These are phyloP conservation scores for Sus scrofa DNA, from an alignment of 2,113 vertebrate genomes.

Conservation along the genomic window T2T-Sscrofa CM000826.6:152689001-152689500, in stretches of 20 bases:
- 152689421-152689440: neutral
- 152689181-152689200: constrained; percentile 61
- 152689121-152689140: constrained; percentile 80
- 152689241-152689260: constrained; percentile 82
- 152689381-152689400: constrained; percentile 20
- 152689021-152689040: constrained; percentile 35
- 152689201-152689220: constrained; percentile 82
- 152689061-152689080: constrained; percentile 72
- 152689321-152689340: constrained; percentile 53
- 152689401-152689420: constrained; percentile 41
- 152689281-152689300: constrained; percentile 51
- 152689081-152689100: constrained; percentile 74
- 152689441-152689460: neutral
- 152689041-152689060: constrained; percentile 77
- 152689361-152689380: constrained; percentile 33
- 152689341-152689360: constrained; percentile 45
- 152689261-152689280: constrained; percentile 81
- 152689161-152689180: constrained; percentile 60
- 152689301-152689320: constrained; percentile 43
- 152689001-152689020: neutral
- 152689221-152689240: constrained; percentile 82
- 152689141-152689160: constrained; percentile 72
- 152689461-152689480: neutral
- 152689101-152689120: constrained; percentile 74
- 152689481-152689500: neutral